Evolutionary conservation across 2,797 vertebrate genomes (phyloP), one percentile per base, ranked within the genome.

Genomic region (Crax fasciolata): DNA sequence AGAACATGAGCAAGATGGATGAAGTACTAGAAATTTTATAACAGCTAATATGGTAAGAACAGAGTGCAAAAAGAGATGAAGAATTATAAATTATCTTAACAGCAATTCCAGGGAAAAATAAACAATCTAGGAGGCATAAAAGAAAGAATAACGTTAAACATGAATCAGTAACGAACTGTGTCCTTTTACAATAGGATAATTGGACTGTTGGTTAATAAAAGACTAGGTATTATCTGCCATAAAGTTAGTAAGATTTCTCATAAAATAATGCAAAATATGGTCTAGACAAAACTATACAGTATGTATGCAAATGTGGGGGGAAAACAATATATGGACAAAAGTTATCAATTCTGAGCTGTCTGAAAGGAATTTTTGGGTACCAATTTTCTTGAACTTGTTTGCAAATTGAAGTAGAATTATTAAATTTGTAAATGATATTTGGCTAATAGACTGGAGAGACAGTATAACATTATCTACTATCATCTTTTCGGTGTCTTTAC

Each of bases 201-300:
- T 25, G 12, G 20, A 24, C 30, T 48, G 48, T 5, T 49, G 41
- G 9, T 14, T 71, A 44, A 41, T 28, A 57, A 72, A 87, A 41
- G 35, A 51, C 19, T 38, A 87, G 46, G 25, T 52, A 17, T 23
- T 5, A 15, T 57, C 16, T 79, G 12, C 18, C 15, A 14, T 46
- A 35, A 0, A 1, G 4, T 52, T 76, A 27, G 24, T 41, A 23
- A 62, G 20, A 25, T 58, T 74, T 84, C 58, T 62, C 12, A 11
- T 27, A 25, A 78, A 10, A 5, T n/a, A 58, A 79, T 8, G 6
- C 15, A 4, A 57, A 46, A 38, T 44, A 14, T 1, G 0, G 2
- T 63, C 32, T 74, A 52, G 32, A 48, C 20, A 84, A 67, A 74
- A 58, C 43, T 39, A 24, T 43, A 13, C 15, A 27, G 10, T 30